Evolutionary conservation across 2,888 invertebrate species (phyloP).

Genomic region (Agapostemon virescens): DNA sequence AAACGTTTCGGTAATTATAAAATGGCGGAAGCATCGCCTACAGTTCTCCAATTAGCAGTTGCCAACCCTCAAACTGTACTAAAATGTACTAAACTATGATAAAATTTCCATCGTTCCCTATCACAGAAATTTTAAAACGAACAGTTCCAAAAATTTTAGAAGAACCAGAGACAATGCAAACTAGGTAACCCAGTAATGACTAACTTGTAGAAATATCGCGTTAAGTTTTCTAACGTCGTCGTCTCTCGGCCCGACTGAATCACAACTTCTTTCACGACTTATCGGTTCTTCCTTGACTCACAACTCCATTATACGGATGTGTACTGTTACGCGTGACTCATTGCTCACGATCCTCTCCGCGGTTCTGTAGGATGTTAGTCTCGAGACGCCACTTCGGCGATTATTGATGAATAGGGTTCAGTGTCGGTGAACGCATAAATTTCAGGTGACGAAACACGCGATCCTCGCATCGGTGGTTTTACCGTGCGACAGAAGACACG

Average conservation of each 20-base stretch:
- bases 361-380: conserved; percentile 5
- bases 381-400: neutral
- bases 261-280: neutral
- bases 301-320: neutral
- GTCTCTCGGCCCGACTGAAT: neutral
- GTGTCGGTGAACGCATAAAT: neutral
- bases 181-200: neutral
- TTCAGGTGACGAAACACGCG: conserved; percentile 36
- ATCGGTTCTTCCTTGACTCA: conserved; percentile 9
- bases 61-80: too few species aligned
- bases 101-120: too few species aligned
- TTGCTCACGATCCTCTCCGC: conserved; percentile 2
- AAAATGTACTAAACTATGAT: too few species aligned
- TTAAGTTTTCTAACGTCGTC: neutral
- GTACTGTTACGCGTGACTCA: conserved; percentile 23
- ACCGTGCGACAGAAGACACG: conserved; percentile 67
- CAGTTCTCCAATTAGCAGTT: too few species aligned
- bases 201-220: neutral
- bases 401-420: neutral
- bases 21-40: too few species aligned
- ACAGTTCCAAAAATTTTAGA: too few species aligned
- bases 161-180: too few species aligned
- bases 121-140: too few species aligned
- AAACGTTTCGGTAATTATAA: too few species aligned
- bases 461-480: conserved; percentile 50